phyloP scores from a whole-genome alignment of 1,140 invertebrate genomes.

The Nilaparvata lugens region DNA sequence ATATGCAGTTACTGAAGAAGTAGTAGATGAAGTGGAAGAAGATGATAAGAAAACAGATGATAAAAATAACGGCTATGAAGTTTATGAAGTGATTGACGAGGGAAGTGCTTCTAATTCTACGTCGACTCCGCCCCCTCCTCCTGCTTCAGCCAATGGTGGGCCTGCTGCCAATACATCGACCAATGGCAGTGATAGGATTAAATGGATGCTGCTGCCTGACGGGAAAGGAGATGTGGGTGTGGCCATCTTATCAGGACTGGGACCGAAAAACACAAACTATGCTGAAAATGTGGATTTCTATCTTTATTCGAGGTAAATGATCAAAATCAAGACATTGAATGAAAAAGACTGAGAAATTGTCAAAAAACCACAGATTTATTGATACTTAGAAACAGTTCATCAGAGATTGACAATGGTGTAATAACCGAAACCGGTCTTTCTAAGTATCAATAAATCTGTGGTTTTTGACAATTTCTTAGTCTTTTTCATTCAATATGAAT shows the following conservation, averaged over 20 bases:
- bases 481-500: too few relatives aligned
- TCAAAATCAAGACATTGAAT: too few relatives aligned
- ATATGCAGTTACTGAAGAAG: background rate
- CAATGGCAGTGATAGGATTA: slow-evolving; percentile 13
- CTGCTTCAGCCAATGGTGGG: too few relatives aligned
- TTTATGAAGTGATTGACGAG: background rate
- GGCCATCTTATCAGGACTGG: slow-evolving; percentile 36
- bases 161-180: too few relatives aligned
- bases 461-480: too few relatives aligned
- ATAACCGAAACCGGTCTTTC: too few relatives aligned
- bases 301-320: slow-evolving; percentile 24
- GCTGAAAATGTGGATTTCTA: slow-evolving; percentile 24
- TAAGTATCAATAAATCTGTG: too few relatives aligned
- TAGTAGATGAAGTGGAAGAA: background rate
- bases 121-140: too few relatives aligned
- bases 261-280: slow-evolving; percentile 9
- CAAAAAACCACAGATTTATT: too few relatives aligned
- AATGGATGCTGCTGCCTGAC: slow-evolving; percentile 54
- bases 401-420: too few relatives aligned
- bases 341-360: too few relatives aligned
- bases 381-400: too few relatives aligned
- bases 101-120: background rate
- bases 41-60: background rate
- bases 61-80: background rate
- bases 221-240: slow-evolving; percentile 47